Percentiles rank a stretch among this genome's conserved stretches.
phyloP scores from a whole-genome alignment of 1,140 invertebrate species.

The Nasonia giraulti region DNA sequence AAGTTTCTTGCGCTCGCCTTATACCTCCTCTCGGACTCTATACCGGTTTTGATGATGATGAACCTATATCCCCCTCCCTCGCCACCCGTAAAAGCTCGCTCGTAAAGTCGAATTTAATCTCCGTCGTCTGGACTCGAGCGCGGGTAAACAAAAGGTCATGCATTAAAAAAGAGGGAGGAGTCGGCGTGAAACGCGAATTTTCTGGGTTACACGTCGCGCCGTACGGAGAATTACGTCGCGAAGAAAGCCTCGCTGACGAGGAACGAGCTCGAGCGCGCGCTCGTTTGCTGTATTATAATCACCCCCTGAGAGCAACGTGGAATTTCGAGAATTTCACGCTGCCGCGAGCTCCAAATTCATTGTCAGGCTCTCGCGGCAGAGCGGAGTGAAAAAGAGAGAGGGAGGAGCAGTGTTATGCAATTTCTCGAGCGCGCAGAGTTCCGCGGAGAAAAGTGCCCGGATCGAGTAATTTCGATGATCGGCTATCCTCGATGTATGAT shows the following conservation, averaged over 20 bases:
- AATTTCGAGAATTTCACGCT: constrained; percentile 45
- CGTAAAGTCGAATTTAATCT: constrained; percentile 72
- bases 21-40: constrained; percentile 34
- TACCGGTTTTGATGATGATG: constrained; percentile 70
- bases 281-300: constrained; percentile 39
- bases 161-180: background rate
- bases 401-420: constrained; percentile 19
- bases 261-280: constrained; percentile 25
- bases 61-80: constrained; percentile 64
- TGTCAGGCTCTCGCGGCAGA: background rate
- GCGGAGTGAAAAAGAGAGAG: too few relatives aligned
- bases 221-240: constrained; percentile 26
- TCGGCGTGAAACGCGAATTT: constrained; percentile 40
- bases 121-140: constrained; percentile 38
- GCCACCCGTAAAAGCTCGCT: constrained; percentile 64
- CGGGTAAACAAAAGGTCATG: constrained; percentile 55
- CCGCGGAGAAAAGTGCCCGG: background rate
- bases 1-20: constrained; percentile 22
- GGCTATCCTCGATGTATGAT: too few relatives aligned
- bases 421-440: background rate
- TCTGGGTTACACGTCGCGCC: constrained; percentile 49
- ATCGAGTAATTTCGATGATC: constrained; percentile 3
- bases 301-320: background rate
- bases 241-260: background rate
- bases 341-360: constrained; percentile 38